phyloP scores from a whole-genome alignment of 1,140 invertebrate species.

The Drosophila murphyi region DNA sequence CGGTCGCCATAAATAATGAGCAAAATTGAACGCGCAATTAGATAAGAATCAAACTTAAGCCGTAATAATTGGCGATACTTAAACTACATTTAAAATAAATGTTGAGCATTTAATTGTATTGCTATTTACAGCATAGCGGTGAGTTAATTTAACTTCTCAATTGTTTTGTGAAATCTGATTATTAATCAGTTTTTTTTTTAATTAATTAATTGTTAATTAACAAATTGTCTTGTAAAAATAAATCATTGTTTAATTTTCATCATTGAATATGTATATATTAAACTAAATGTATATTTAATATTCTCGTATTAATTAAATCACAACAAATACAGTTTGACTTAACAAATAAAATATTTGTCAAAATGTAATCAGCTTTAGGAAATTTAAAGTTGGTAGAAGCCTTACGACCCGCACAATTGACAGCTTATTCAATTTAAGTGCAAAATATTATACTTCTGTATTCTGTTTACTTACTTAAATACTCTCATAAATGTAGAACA shows the following conservation, averaged over 20 bases:
- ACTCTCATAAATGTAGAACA: neutral
- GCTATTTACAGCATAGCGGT: slow-evolving; percentile 13
- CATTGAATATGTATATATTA: no score
- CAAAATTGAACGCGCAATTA: slow-evolving; percentile 73
- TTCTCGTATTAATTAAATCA: no score
- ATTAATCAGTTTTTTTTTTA: neutral
- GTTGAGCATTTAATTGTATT: slow-evolving; percentile 41
- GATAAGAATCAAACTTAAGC: slow-evolving; percentile 73
- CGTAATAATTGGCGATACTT: slow-evolving; percentile 66
- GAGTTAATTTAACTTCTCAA: slow-evolving; percentile 8
- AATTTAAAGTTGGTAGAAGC: no score
- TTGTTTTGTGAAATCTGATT: slow-evolving; percentile 4
- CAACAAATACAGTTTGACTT: no score
- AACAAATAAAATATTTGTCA: no score
- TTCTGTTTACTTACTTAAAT: neutral
- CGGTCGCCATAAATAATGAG: slow-evolving; percentile 71
- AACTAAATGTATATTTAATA: no score
- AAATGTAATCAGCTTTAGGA: no score
- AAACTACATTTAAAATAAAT: slow-evolving; percentile 58
- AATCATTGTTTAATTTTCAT: no score
- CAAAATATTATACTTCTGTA: neutral
- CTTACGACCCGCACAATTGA: no score
- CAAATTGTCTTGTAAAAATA: no score
- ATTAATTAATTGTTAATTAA: neutral
- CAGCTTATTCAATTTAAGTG: neutral